Evolutionary conservation across 2,888 invertebrate genomes (phyloP), one percentile per base, ranked within the genome.

Genomic region (Diarsia dahlii): DNA sequence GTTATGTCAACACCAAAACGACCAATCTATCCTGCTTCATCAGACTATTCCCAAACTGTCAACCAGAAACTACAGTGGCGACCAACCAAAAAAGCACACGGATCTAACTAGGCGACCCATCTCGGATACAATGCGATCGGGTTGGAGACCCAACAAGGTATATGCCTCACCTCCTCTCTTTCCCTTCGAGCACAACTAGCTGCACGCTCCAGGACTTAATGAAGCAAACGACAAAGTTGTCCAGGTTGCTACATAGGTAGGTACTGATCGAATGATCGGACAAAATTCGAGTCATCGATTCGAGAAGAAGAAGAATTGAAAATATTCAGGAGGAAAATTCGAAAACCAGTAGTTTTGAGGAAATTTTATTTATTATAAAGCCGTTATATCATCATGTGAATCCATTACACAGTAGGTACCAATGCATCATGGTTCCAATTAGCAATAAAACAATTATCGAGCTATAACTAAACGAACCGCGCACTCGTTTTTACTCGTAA

Each of bases 391-490:
- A 58, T 48, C 39, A 56, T 13, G 1, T 64, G 46, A 20, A 1
- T 46, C 18, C 18, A 73, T 60, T 56, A n/a, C 1, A 28, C 50
- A 68, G n/a, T 50, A 23, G 68, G n/a, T 50, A 23, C 46, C 20
- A 56, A 79, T 46, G 18, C 62, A 63, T 34, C 56, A 20, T 34
- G 52, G 34, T 75, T 56, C 48, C 75, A 71, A 83, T 80, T 71
- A 69, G 69, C 75, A 71, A 75, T 83, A 82, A 82, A 83, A 75
- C n/a, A 65, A n/a, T 48, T 66, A 75, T 71, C 52, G 60, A 48
- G 20, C 67, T 60, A 68, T 75, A 78, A 66, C 18, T 73, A 48
- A 82, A 66, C 54, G 5, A 62, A 23, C n/a, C 9, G 45, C 39
- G 46, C 23, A 34, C 48, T 39, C 56, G n/a, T 52, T 74, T 28